Conservation (phyloP, 2,113 vertebrate genomes). For the Phyllopteryx taeniolatus region DNA sequence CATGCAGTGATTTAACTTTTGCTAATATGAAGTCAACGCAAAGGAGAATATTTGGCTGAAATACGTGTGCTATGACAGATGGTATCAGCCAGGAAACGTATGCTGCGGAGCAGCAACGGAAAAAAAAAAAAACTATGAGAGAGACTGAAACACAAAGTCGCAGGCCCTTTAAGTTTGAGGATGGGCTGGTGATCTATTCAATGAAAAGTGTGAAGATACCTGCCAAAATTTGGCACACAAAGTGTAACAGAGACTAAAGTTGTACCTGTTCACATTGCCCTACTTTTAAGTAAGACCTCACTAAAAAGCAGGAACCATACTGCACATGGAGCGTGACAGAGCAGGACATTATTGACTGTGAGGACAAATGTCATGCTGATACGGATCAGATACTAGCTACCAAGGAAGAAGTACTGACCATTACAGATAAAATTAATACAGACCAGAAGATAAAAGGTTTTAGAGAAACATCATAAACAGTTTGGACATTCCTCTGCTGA, state of each 20-base stretch:
- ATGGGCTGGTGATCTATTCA: background rate
- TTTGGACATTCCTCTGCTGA: slow-evolving; percentile 18
- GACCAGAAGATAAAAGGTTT: background rate
- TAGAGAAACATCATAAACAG: slow-evolving; percentile 12
- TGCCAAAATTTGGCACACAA: background rate
- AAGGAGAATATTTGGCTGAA: background rate
- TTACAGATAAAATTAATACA: background rate
- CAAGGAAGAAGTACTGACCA: background rate
- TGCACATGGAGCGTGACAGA: slow-evolving; percentile 5
- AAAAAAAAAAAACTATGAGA: background rate
- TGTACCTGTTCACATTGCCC: background rate
- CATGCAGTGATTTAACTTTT: background rate
- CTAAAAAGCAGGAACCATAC: slow-evolving; percentile 1
- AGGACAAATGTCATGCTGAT: background rate
- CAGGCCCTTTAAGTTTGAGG: background rate
- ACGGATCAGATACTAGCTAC: background rate
- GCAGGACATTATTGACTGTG: slow-evolving; percentile 2
- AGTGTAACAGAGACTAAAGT: background rate
- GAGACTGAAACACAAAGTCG: background rate
- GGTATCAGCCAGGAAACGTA: background rate
- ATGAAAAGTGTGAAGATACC: background rate
- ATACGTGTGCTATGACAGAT: background rate
- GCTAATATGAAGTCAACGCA: background rate
- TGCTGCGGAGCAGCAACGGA: background rate
- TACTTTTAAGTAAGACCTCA: background rate